Evolutionary conservation across 2,113 vertebrate species (phyloP).

Genomic region (Dipodomys merriami): DNA sequence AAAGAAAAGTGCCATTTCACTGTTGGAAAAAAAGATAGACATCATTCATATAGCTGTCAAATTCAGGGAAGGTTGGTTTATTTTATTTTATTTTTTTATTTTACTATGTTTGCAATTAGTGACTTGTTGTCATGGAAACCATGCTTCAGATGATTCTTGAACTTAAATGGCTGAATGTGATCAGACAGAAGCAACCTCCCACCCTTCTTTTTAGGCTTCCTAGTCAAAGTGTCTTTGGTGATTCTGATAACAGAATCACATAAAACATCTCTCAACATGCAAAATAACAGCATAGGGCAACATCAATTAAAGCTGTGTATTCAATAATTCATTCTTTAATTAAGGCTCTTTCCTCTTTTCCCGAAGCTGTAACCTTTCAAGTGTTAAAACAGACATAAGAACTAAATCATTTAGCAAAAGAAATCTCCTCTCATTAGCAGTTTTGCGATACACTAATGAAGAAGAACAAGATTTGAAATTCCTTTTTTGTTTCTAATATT

Average conservation of each 20-base stretch:
- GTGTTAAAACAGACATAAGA: slow-evolving; percentile 85
- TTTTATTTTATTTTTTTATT: slow-evolving; percentile 83
- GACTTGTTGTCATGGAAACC: slow-evolving; percentile 88
- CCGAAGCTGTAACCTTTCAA: slow-evolving; percentile 86
- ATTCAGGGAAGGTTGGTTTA: slow-evolving; percentile 74
- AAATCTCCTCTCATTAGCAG: slow-evolving; percentile 85
- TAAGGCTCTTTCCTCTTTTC: slow-evolving; percentile 82
- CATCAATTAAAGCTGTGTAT: slow-evolving; percentile 85
- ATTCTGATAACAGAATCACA: slow-evolving; percentile 84
- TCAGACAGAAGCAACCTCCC: slow-evolving; percentile 75
- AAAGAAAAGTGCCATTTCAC: slow-evolving; percentile 73
- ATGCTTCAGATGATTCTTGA: slow-evolving; percentile 86
- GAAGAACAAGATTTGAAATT: slow-evolving; percentile 78
- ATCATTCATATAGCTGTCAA: slow-evolving; percentile 77
- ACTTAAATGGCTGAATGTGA: slow-evolving; percentile 86
- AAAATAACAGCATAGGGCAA: slow-evolving; percentile 83
- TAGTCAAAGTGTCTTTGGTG: slow-evolving; percentile 71
- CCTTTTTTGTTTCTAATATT: slow-evolving; percentile 52
- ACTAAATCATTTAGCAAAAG: slow-evolving; percentile 82
- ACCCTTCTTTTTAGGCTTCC: slow-evolving; percentile 70
- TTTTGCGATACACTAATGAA: slow-evolving; percentile 79
- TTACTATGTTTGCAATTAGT: slow-evolving; percentile 88
- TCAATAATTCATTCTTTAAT: slow-evolving; percentile 89
- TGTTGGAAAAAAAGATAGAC: slow-evolving; percentile 29
- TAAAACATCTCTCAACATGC: slow-evolving; percentile 85